These are phyloP conservation scores for Rhabditoides inermis DNA, from an alignment of 2,888 invertebrate genomes.

Conservation along the genomic window DNA sequence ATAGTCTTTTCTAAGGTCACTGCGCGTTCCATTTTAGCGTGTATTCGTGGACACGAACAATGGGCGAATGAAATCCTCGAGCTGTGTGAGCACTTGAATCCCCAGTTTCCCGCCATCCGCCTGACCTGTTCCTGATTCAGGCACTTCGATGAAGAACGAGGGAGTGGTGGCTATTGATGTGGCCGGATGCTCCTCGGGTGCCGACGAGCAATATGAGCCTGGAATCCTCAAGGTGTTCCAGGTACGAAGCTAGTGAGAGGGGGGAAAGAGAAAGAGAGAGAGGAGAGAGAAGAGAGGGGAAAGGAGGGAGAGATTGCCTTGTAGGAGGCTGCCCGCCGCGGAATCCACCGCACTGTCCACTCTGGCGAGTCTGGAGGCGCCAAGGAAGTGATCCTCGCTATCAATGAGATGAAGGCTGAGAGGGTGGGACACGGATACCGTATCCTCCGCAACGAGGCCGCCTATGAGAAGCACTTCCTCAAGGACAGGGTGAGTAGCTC, in stretches of 20 bases:
- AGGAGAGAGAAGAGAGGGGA: not conserved
- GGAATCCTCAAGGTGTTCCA: constrained; percentile 36
- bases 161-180: constrained; percentile 61
- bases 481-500: constrained; percentile 9
- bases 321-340: constrained; percentile 55
- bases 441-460: constrained; percentile 54
- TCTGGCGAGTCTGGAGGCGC: constrained; percentile 56
- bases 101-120: too few species aligned
- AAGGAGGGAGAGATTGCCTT: constrained; percentile 10
- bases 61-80: constrained; percentile 34
- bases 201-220: constrained; percentile 46
- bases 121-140: too few species aligned
- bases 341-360: constrained; percentile 60
- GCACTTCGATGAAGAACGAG: constrained; percentile 37
- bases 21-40: constrained; percentile 57
- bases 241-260: constrained; percentile 8
- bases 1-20: too few species aligned
- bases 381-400: constrained; percentile 53
- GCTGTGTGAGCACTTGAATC: constrained; percentile 32
- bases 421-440: constrained; percentile 61
- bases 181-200: constrained; percentile 54
- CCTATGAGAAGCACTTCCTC: constrained; percentile 35
- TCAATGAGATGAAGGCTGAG: constrained; percentile 57
- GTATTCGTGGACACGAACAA: constrained; percentile 54
- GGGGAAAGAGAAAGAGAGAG: not conserved